phyloP scores from a whole-genome alignment of 2,888 invertebrate species.

The Podotricha telesiphe region DNA sequence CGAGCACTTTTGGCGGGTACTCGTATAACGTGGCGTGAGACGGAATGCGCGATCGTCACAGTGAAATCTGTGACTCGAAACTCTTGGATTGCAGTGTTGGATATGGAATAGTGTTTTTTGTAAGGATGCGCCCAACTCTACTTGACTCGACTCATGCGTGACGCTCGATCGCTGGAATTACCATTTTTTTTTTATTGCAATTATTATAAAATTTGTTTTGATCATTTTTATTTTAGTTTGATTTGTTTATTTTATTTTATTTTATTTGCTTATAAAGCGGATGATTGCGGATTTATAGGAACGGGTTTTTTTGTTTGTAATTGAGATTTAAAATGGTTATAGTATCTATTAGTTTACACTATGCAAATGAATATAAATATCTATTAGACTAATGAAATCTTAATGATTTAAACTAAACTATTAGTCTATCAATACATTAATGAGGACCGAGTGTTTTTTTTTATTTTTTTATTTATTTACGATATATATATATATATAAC shows the following conservation, averaged over 20 bases:
- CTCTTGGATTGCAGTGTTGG: conserved; percentile 83
- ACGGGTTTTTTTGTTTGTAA: neutral
- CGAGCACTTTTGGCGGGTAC: conserved; percentile 77
- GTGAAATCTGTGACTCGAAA: conserved; percentile 74
- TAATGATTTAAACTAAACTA: neutral
- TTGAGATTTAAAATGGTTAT: neutral
- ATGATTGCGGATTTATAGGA: neutral
- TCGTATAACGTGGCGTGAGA: conserved; percentile 71
- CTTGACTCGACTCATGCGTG: conserved; percentile 81
- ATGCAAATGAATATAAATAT: neutral
- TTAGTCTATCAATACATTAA: neutral
- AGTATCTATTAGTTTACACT: neutral
- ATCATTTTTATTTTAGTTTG: conserved; percentile 22
- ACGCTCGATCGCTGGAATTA: conserved; percentile 79
- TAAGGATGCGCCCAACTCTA: conserved; percentile 76
- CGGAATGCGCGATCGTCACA: conserved; percentile 72
- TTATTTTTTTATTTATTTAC: too few relatives aligned
- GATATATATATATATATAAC: neutral
- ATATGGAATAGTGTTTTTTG: conserved; percentile 71
- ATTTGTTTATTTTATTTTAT: neutral
- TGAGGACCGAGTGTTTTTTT: neutral
- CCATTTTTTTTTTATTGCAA: conserved; percentile 52
- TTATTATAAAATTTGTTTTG: conserved; percentile 23
- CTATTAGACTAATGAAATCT: neutral
- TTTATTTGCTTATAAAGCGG: neutral